phyloP scores from a whole-genome alignment of 2,797 vertebrate genomes.

The Caiman crocodilus region DNA sequence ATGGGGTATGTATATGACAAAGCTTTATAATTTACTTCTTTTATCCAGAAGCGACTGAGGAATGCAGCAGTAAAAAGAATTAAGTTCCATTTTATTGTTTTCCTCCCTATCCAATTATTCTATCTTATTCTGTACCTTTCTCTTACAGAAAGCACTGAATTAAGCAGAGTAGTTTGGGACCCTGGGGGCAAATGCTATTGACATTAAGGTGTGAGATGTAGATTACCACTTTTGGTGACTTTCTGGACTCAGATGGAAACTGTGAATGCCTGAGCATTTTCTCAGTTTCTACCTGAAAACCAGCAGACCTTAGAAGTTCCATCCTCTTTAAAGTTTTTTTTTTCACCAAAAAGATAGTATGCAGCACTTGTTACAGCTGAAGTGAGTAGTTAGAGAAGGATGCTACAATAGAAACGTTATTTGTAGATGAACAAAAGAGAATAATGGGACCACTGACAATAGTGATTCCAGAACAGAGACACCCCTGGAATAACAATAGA shows the following conservation, averaged over 20 bases:
- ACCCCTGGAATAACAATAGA: slow-evolving; percentile 2
- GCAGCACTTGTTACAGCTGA: slow-evolving; percentile 1
- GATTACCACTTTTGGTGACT: background rate
- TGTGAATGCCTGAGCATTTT: fast-evolving
- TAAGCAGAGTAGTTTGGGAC: background rate
- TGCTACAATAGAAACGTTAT: slow-evolving; percentile 40
- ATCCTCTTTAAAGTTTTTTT: background rate
- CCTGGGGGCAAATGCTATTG: background rate
- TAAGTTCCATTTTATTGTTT: background rate
- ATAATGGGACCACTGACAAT: background rate
- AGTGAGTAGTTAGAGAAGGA: slow-evolving; percentile 38
- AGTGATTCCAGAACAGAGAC: slow-evolving; percentile 5
- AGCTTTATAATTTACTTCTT: too few relatives aligned
- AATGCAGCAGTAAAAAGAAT: background rate
- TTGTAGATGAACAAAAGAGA: slow-evolving; percentile 25
- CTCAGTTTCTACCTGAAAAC: background rate
- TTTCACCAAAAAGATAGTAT: background rate
- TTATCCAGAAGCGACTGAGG: too few relatives aligned
- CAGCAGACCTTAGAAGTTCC: background rate
- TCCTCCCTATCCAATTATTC: too few relatives aligned
- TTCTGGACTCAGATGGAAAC: background rate
- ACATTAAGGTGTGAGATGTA: background rate
- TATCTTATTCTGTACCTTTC: background rate
- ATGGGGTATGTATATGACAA: too few relatives aligned
- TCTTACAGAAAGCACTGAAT: background rate